Evolutionary conservation across 2,888 invertebrate genomes (phyloP).

Genomic region (Sphecodes monilicornis): DNA sequence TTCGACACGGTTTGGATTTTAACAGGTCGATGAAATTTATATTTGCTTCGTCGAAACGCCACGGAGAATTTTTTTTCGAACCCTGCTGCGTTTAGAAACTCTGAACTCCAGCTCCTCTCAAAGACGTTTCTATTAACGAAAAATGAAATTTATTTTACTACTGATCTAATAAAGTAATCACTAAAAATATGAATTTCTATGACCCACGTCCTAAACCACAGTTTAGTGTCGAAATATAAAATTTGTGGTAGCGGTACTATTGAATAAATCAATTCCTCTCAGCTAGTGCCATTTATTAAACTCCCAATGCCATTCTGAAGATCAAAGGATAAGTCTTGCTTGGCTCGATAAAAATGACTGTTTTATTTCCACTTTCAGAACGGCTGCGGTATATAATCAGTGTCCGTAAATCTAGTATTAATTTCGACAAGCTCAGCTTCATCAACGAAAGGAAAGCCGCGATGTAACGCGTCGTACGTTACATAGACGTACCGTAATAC

Average conservation of each 20-base stretch:
- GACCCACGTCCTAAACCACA: background rate
- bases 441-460: background rate
- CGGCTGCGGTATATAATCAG: background rate
- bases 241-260: background rate
- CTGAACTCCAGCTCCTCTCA: background rate
- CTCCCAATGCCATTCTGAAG: background rate
- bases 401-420: slow-evolving; percentile 4
- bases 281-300: background rate
- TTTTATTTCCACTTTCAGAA: background rate
- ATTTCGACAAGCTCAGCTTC: slow-evolving; percentile 10
- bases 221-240: background rate
- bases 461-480: slow-evolving; percentile 1
- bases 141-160: background rate
- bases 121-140: background rate
- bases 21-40: slow-evolving; percentile 49
- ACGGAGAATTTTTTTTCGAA: background rate
- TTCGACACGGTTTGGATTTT: slow-evolving; percentile 61
- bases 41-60: background rate
- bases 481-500: slow-evolving; percentile 10
- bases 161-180: background rate
- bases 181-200: background rate
- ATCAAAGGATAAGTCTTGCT: background rate
- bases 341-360: background rate
- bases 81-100: background rate
- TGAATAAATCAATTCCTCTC: background rate